Percentiles rank a stretch among this genome's conserved stretches.
phyloP scores from a whole-genome alignment of 2,797 vertebrate genomes.

The Delichon dasypus region DNA sequence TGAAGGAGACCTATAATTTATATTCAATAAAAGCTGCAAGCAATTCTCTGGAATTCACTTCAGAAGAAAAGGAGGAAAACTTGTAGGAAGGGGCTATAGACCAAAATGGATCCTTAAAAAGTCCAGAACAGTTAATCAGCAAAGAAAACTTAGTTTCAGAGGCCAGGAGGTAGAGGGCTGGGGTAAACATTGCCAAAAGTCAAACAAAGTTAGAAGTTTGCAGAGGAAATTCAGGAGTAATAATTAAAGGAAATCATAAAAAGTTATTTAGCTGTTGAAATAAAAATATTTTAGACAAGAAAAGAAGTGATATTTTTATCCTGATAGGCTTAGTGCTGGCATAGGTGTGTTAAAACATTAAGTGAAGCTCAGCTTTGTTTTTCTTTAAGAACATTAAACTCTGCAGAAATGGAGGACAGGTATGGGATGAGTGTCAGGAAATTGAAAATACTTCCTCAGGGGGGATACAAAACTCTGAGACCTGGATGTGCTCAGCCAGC shows the following conservation, averaged over 20 bases:
- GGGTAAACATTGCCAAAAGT: conserved; percentile 22
- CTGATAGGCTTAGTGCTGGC: background rate
- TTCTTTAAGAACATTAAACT: background rate
- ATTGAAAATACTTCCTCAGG: background rate
- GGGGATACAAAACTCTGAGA: background rate
- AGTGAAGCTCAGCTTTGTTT: background rate
- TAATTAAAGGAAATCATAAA: background rate
- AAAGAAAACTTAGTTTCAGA: conserved; percentile 13
- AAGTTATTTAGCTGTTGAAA: conserved; percentile 3
- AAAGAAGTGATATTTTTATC: background rate
- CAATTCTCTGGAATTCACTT: background rate
- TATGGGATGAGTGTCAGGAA: conserved; percentile 3
- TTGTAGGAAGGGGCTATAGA: background rate
- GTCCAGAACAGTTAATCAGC: background rate
- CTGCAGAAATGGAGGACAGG: background rate
- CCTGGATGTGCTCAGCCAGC: background rate
- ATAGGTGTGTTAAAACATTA: background rate
- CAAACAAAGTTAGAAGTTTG: background rate
- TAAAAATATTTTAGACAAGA: background rate
- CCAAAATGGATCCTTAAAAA: background rate
- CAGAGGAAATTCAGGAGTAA: conserved; percentile 49
- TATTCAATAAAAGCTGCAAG: background rate
- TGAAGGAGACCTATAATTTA: background rate
- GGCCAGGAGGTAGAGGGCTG: background rate
- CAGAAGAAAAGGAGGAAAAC: background rate